A percentile compares a stretch with the other conserved stretches of the same genome.
phyloP scores from a whole-genome alignment of 1,140 invertebrate species.

The Drosophila novamexicana region DNA sequence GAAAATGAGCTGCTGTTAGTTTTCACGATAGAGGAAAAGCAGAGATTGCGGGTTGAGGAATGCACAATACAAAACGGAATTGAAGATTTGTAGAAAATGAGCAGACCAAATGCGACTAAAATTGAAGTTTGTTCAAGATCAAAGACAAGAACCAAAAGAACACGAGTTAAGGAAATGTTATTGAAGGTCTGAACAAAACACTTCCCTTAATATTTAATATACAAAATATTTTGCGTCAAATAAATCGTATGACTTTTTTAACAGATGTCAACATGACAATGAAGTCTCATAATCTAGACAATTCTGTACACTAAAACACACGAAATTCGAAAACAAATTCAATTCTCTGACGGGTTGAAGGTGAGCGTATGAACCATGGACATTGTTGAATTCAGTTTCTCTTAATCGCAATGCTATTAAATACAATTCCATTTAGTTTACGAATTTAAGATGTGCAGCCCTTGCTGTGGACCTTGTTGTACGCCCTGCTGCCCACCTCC shows the following conservation, averaged over 20 bases:
- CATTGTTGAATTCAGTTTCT: neutral
- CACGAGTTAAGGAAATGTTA: too few species aligned
- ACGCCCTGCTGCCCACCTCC: conserved; percentile 26
- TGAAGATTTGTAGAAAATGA: too few species aligned
- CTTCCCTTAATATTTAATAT: too few species aligned
- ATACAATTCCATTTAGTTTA: neutral
- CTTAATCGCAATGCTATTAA: neutral
- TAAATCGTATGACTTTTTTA: neutral
- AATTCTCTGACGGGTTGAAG: conserved; percentile 69
- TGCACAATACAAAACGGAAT: too few species aligned
- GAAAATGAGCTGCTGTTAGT: conserved; percentile 51
- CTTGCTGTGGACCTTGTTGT: conserved; percentile 51
- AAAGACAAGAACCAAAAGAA: too few species aligned
- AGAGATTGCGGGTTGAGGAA: neutral
- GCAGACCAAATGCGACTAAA: too few species aligned
- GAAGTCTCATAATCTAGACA: neutral
- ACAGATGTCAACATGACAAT: neutral
- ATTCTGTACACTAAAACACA: conserved; percentile 15
- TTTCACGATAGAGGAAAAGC: conserved; percentile 5
- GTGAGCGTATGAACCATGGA: conserved; percentile 19
- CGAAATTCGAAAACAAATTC: conserved; percentile 38
- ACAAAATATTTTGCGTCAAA: neutral
- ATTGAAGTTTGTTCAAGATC: too few species aligned
- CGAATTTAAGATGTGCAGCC: conserved; percentile 65
- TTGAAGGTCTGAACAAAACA: too few species aligned